A percentile compares a stretch with the other conserved stretches of the same genome.
These are phyloP conservation scores for Reinhardtius hippoglossoides DNA, from an alignment of 2,113 vertebrate species.

Conservation along the genomic window DNA sequence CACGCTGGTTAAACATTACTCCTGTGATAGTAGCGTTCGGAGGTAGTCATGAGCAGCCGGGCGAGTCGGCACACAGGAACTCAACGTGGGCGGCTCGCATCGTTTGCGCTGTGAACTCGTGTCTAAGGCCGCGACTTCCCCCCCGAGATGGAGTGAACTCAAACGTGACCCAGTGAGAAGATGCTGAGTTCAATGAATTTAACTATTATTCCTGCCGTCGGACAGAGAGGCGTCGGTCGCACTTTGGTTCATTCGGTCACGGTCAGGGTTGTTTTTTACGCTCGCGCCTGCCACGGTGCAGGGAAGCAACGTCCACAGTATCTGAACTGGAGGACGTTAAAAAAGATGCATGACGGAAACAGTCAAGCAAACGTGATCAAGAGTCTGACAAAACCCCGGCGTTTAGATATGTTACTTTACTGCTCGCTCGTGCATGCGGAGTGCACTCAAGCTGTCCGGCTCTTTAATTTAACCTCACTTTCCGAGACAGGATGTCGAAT, in stretches of 20 bases:
- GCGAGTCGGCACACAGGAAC: conserved; percentile 64
- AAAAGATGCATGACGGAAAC: conserved; percentile 46
- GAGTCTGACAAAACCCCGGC: conserved; percentile 28
- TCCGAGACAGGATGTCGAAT: conserved; percentile 28
- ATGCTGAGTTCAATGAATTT: background rate
- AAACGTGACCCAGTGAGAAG: conserved; percentile 14
- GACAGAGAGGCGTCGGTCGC: background rate
- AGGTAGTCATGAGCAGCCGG: conserved; percentile 60
- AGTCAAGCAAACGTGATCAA: conserved; percentile 40
- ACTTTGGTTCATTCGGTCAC: conserved; percentile 18
- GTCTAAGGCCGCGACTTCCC: conserved; percentile 6
- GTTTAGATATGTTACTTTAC: conserved; percentile 29
- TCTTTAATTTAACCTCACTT: conserved; percentile 31
- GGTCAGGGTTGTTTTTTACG: background rate
- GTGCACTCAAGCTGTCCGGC: conserved; percentile 44
- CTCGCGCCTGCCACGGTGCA: too few species aligned
- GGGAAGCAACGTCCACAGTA: too few species aligned
- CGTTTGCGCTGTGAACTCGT: conserved; percentile 43
- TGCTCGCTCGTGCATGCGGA: conserved; percentile 17
- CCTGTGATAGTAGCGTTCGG: conserved; percentile 47
- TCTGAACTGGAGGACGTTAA: conserved; percentile 8
- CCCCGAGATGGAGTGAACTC: conserved; percentile 1
- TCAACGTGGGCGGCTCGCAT: background rate
- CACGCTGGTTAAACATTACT: conserved; percentile 89
- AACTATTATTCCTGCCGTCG: background rate